phyloP scores from a whole-genome alignment of 2,888 invertebrate genomes.

The Kryphioiulus occultus region DNA sequence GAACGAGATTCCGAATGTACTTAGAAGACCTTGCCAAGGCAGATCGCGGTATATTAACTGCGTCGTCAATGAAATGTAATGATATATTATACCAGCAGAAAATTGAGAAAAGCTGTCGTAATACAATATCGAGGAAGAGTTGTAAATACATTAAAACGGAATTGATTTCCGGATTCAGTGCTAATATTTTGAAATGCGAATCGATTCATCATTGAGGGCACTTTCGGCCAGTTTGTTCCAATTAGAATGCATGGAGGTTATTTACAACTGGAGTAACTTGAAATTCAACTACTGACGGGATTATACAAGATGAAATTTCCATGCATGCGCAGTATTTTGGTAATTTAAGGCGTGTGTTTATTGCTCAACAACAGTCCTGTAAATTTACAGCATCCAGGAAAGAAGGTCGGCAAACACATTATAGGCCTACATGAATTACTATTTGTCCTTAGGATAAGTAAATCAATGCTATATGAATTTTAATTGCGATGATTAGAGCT shows the following conservation, averaged over 20 bases:
- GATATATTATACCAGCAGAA: not conserved
- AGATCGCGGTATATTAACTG: not conserved
- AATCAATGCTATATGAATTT: not conserved
- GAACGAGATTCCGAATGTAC: too few relatives aligned
- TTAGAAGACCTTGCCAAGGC: not conserved
- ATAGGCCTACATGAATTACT: not conserved
- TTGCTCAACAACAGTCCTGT: too few relatives aligned
- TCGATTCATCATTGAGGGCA: not conserved
- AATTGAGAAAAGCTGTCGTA: not conserved
- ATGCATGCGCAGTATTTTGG: not conserved
- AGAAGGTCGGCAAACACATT: too few relatives aligned
- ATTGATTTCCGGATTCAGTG: not conserved
- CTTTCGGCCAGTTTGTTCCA: not conserved
- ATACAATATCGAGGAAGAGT: conserved; percentile 39
- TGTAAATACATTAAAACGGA: not conserved
- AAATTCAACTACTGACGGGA: not conserved
- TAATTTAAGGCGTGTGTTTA: too few relatives aligned
- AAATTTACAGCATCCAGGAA: too few relatives aligned
- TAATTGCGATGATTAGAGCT: not conserved
- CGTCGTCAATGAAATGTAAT: not conserved
- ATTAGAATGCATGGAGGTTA: not conserved
- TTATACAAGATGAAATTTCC: not conserved
- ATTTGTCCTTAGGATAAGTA: not conserved
- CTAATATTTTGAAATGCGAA: conserved; percentile 33
- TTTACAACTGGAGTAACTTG: not conserved